A percentile compares a stretch with the other conserved stretches of the same genome.
phyloP scores from a whole-genome alignment of 2,113 vertebrate species.

The Ageneiosus marmoratus region DNA sequence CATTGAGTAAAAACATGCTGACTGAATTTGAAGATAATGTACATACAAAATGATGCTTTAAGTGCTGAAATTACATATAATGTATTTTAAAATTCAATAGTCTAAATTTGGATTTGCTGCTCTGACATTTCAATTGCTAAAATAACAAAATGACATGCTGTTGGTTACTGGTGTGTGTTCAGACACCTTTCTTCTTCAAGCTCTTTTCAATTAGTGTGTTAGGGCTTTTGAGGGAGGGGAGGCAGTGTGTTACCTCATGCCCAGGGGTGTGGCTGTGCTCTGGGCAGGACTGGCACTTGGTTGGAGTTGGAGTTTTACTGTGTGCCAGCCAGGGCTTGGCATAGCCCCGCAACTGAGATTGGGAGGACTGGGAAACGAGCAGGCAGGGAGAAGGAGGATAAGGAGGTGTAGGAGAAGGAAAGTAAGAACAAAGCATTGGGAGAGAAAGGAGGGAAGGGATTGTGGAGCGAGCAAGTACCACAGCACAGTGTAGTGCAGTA shows the following conservation, averaged over 20 bases:
- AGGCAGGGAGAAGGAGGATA: conserved; percentile 40
- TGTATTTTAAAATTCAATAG: not conserved
- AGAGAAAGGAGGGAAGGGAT: conserved; percentile 5
- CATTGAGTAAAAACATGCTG: not conserved
- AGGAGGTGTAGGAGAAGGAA: conserved; percentile 28
- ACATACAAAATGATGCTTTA: no score
- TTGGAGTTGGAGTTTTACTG: conserved; percentile 92
- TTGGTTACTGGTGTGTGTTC: conserved; percentile 29
- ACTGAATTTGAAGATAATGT: not conserved
- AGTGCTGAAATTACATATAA: no score
- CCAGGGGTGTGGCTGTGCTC: conserved; percentile 75
- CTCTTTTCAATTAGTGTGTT: conserved; percentile 25
- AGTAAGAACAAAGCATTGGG: conserved; percentile 25
- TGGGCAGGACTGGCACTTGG: conserved; percentile 90
- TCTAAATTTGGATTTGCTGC: not conserved
- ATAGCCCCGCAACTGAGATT: conserved; percentile 93
- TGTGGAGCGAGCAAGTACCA: not conserved
- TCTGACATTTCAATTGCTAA: not conserved
- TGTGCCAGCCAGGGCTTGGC: conserved; percentile 99
- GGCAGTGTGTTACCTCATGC: conserved; percentile 75
- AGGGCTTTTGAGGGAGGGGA: conserved; percentile 39
- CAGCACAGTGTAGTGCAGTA: conserved; percentile 12
- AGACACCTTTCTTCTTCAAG: not conserved
- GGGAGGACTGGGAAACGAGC: conserved; percentile 84
- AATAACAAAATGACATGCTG: not conserved